Base-by-base conservation (phyloP, 2,888 invertebrate genomes). In the Lomographa bimaculata region DNA sequence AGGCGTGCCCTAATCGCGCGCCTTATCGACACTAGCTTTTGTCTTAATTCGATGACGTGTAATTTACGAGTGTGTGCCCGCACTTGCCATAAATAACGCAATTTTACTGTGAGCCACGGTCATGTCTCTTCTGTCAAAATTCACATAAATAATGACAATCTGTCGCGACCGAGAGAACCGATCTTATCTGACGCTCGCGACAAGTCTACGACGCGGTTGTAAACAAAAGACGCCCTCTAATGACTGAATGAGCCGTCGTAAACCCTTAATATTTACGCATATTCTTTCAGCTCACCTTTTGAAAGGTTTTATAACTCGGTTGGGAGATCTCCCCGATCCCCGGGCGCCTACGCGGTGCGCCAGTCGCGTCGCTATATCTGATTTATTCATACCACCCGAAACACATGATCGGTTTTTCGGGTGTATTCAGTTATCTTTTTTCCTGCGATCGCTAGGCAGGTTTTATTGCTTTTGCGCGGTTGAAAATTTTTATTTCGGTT, bases 341-440 rank as follows among this genome's bases (percentile, higher is more conserved):
- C 65, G 64, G 78, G 77, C 78, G 79, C 81, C 78, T 78, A 75
- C 75, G 70, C 50, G n/a, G 27, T 25, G 42, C 37, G 34, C 75
- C 73, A 69, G 66, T 69, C 76, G 64, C 71, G 64, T 64, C 73
- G 65, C 75, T 77, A 76, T 77, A 79, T 80, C 84, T 86, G 79
- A 86, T 87, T 86, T 85, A 86, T 86, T 86, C 82, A 84, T 79
- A 84, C 79, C 81, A 79, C 82, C 85, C 82, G 72, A 78, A 79
- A 77, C 80, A 80, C 79, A 83, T 81, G 84, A 84, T 79, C 79
- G 79, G 75, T 80, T 83, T 83, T 80, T 80, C 71, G 71, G 71
- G 66, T 71, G 71, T 71, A 67, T 62, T 65, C 68, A 68, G 64
- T 68, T 70, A 69, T 69, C 64, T 65, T 71, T 79, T 78, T 76